Conservation (phyloP, 2,888 invertebrate genomes). For the Ennomos erosarius region DNA sequence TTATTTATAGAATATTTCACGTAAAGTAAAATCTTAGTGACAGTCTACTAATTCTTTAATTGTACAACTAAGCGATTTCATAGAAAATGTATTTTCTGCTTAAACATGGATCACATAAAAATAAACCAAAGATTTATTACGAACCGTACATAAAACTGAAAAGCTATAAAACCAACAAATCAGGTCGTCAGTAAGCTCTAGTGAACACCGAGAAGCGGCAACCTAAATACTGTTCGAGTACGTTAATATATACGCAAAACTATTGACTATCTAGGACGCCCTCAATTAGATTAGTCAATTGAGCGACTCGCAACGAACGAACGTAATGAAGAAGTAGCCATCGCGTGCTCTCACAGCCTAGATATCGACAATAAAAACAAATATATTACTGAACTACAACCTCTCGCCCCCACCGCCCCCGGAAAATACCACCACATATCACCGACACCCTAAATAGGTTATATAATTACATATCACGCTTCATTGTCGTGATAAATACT, state of each 20-base stretch:
- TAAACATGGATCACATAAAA: neutral
- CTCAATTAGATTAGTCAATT: constrained; percentile 67
- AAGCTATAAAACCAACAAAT: constrained; percentile 5
- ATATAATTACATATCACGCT: constrained; percentile 84
- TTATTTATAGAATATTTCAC: too few species aligned
- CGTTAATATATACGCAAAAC: constrained; percentile 43
- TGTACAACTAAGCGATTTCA: too few species aligned
- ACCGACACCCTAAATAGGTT: constrained; percentile 75
- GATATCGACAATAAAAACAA: constrained; percentile 74
- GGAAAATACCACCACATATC: constrained; percentile 57
- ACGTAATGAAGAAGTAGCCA: constrained; percentile 65
- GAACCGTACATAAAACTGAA: constrained; percentile 4
- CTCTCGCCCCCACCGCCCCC: constrained; percentile 42
- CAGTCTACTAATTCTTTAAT: too few species aligned
- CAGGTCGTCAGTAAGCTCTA: constrained; percentile 12
- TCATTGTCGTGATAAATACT: constrained; percentile 85
- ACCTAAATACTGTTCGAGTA: constrained; percentile 31
- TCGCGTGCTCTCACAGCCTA: constrained; percentile 65
- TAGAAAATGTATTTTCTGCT: too few species aligned
- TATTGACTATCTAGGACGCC: constrained; percentile 46
- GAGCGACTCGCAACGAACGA: constrained; percentile 53
- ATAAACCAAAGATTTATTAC: constrained; percentile 3
- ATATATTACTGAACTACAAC: constrained; percentile 66
- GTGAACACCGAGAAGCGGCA: neutral
- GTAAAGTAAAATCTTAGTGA: too few species aligned